Evolutionary conservation across 2,797 vertebrate genomes (phyloP), one percentile per base, ranked within the genome.

Genomic region (Poeciliopsis presidionis): DNA sequence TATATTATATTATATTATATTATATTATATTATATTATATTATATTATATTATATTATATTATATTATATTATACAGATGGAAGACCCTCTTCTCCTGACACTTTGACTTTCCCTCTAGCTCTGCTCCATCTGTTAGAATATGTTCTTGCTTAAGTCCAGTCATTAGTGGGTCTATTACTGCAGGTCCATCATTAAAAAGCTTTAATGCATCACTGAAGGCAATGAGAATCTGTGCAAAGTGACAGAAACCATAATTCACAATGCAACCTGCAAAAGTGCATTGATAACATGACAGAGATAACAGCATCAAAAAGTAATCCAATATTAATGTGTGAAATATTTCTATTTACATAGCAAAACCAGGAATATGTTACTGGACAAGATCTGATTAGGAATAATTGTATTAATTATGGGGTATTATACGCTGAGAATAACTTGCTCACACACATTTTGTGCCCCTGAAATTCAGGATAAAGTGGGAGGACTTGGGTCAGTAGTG

Each of bases 401-500:
- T 72, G 25, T 57, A 51, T 43, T 69, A 43, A n/a, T 69, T 69
- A 11, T 73, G 46, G 41, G 49, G 53, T 22, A 67, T 4, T 53
- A 72, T 49, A 75, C 75, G 73, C n/a, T 59, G 77, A 61, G 46
- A 77, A 79, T 76, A 75, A 81, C 28, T 76, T 81, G 28, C 28
- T 46, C 39, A 53, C 46, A 14, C 79, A 74, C 76, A 86, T 77
- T 69, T 74, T 1, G 12, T 79, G 74, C 72, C 80, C 79, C 86
- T 91, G 84, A 87, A 88, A 89, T 74, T 80, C 67, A 81, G 89
- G 85, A 91, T 86, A 92, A 90, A 92, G 89, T 43, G 88, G 93
- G 94, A 95, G 94, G 94, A 95, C 95, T 94, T 94, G 95, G 95
- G 94, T 95, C 95, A 95, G 90, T 90, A 92, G 93, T 94, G 93